A percentile compares a stretch with the other conserved stretches of the same genome.
phyloP scores from a whole-genome alignment of 2,797 vertebrate genomes.

The Chaenodraco wilsoni region DNA sequence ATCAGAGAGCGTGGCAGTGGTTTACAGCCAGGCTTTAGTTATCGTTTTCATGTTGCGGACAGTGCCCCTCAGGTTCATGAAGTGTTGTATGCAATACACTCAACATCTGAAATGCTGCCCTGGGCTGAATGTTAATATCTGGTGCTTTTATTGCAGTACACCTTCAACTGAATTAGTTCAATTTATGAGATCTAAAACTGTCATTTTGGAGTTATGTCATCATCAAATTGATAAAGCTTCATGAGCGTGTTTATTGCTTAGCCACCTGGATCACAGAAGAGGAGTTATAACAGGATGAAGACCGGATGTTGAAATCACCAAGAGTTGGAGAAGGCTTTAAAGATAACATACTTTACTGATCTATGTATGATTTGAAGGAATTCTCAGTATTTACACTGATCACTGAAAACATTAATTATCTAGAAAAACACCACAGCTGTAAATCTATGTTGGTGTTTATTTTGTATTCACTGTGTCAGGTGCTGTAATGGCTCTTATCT shows the following conservation, averaged over 20 bases:
- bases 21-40: slow-evolving; percentile 42
- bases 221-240: slow-evolving; percentile 28
- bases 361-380: slow-evolving; percentile 1
- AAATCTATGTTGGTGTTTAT: slow-evolving; percentile 9
- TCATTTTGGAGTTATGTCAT: slow-evolving; percentile 17
- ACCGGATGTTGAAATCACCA: slow-evolving; percentile 2
- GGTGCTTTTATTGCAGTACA: slow-evolving; percentile 23
- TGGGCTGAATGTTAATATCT: slow-evolving; percentile 9
- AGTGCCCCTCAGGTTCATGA: slow-evolving; percentile 7
- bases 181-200: slow-evolving; percentile 2
- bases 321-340: neutral
- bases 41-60: slow-evolving; percentile 48
- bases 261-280: slow-evolving; percentile 10
- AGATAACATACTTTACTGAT: neutral
- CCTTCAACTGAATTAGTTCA: neutral
- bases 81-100: slow-evolving; percentile 3
- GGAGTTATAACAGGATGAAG: slow-evolving; percentile 17
- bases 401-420: neutral
- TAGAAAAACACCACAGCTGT: slow-evolving; percentile 2
- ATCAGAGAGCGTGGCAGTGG: slow-evolving; percentile 36
- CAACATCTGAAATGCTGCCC: slow-evolving; percentile 4
- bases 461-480: slow-evolving; percentile 28
- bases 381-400: slow-evolving; percentile 3
- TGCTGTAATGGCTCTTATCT: slow-evolving; percentile 23
- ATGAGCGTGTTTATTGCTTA: slow-evolving; percentile 27